These are phyloP conservation scores for Notarius lentiginosus DNA, from an alignment of 2,113 vertebrate genomes.

Conservation along the genomic window DNA sequence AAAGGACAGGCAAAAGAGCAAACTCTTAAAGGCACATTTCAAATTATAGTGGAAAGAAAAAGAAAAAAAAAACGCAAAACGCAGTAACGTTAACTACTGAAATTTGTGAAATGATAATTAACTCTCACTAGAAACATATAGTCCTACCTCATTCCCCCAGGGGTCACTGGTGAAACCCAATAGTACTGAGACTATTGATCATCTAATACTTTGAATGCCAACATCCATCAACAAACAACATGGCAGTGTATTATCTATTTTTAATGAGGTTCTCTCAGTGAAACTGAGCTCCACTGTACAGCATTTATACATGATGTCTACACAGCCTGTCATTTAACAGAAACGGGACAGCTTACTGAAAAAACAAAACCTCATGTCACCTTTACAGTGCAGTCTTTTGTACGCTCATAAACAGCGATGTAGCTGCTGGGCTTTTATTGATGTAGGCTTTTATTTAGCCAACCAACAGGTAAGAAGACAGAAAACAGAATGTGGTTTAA, in stretches of 20 bases:
- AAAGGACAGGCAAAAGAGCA: no score
- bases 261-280: slow-evolving; percentile 59
- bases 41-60: no score
- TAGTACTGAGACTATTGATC: slow-evolving; percentile 40
- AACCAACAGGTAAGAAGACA: slow-evolving; percentile 1
- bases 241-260: slow-evolving; percentile 58
- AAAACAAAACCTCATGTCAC: slow-evolving; percentile 46
- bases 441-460: slow-evolving; percentile 4
- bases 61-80: no score
- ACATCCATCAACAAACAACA: slow-evolving; percentile 49
- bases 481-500: neutral
- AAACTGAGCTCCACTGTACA: slow-evolving; percentile 53
- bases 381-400: slow-evolving; percentile 50
- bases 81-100: no score
- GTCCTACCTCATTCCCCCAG: neutral
- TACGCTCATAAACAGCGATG: slow-evolving; percentile 1
- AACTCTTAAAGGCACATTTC: no score
- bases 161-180: slow-evolving; percentile 44
- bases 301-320: slow-evolving; percentile 62
- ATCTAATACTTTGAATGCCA: slow-evolving; percentile 49
- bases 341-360: slow-evolving; percentile 54
- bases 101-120: neutral
- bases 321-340: slow-evolving; percentile 56
- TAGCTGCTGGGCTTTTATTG: neutral
- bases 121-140: slow-evolving; percentile 19